These are phyloP conservation scores for Phengaris arion DNA, from an alignment of 2,888 invertebrate species.

Conservation along the genomic window DNA sequence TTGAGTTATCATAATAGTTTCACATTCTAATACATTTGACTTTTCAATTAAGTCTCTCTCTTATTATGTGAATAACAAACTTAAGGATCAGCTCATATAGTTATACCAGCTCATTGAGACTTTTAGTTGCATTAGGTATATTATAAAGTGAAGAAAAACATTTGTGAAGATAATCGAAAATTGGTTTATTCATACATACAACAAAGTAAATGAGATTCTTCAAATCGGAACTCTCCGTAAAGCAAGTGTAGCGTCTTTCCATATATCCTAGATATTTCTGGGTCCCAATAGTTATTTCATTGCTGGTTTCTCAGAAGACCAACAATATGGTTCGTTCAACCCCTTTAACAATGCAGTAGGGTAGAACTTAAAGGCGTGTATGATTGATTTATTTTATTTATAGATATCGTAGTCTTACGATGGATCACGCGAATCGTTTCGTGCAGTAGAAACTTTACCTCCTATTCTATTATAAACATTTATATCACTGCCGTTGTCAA, in stretches of 20 bases:
- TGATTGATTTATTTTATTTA: conserved; percentile 37
- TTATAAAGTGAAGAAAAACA: background rate
- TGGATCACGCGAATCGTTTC: conserved; percentile 21
- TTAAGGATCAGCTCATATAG: background rate
- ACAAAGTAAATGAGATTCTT: background rate
- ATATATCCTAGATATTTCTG: background rate
- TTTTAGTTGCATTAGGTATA: too few relatives aligned
- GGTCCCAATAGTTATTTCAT: background rate
- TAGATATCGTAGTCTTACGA: conserved; percentile 31
- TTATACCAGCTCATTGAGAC: background rate
- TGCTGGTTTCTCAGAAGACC: background rate
- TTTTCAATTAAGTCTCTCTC: background rate
- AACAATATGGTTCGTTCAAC: conserved; percentile 18
- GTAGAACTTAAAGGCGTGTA: conserved; percentile 30
- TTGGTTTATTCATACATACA: background rate
- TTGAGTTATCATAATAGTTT: conserved; percentile 42
- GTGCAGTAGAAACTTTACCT: conserved; percentile 17
- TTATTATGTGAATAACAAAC: background rate
- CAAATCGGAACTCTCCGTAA: background rate
- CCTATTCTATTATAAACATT: conserved; percentile 17
- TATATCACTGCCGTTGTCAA: conserved; percentile 5
- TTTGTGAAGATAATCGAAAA: background rate
- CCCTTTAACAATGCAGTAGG: conserved; percentile 26
- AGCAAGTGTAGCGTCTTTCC: background rate
- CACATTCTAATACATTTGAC: background rate